Evolutionary conservation across 2,888 invertebrate species (phyloP).

Genomic region (Lacanobia wlatinum): DNA sequence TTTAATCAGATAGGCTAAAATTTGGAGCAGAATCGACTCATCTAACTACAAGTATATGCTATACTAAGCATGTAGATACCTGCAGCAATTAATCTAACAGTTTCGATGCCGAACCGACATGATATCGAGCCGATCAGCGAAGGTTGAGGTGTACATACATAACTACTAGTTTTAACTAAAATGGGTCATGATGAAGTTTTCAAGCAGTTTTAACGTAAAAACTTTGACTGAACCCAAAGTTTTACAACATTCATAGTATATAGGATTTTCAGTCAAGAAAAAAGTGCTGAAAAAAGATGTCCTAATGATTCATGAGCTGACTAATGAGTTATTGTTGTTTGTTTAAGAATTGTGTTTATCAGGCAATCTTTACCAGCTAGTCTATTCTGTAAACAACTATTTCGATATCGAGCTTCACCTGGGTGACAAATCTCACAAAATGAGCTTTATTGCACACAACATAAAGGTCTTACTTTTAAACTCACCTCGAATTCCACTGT

Average conservation of each 20-base stretch:
- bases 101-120: conserved; percentile 18
- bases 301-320: not conserved
- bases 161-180: conserved; percentile 4
- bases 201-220: conserved; percentile 14
- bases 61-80: not conserved
- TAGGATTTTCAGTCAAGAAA: not conserved
- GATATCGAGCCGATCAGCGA: conserved; percentile 30
- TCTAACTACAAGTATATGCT: not conserved
- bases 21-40: not conserved
- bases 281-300: not conserved
- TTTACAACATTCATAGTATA: not conserved
- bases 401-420: no score
- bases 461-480: no score
- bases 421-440: no score
- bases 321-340: no score
- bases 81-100: conserved; percentile 28
- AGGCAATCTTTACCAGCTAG: no score
- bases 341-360: no score
- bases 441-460: no score
- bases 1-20: not conserved
- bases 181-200: conserved; percentile 32
- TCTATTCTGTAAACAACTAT: no score
- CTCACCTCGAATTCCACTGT: no score
- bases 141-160: not conserved
- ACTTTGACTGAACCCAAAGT: conserved; percentile 1